Base-by-base conservation (phyloP, 2,113 vertebrate species). In the Thomomys bottae region DNA sequence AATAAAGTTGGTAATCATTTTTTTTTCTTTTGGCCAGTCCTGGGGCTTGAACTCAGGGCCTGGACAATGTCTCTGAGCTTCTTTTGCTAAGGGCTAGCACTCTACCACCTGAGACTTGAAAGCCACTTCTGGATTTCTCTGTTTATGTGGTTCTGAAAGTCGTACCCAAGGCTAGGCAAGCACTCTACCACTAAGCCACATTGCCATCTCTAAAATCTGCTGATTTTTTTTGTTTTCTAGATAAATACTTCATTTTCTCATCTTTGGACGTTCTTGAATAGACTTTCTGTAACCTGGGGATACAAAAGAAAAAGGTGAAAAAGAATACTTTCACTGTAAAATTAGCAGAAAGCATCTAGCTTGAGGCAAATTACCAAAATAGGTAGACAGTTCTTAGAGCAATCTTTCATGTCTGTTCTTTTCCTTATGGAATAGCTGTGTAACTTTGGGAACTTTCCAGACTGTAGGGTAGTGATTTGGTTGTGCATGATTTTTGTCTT, bases 281-380 rank as follows among this genome's bases (percentile, higher is more conserved):
- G 84, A 28, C 66, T 86, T 87, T 77, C 59, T 72, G 0, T 67
- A 88, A 94, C n/a, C 72, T 94, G 92, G 86, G 75, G 92, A 95
- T 89, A 80, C 66, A 1, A 2, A 18, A 63, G 68, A 30, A 64
- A 2, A 83, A 54, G 49, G 21, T 59, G 28, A 18, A 34, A 84
- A 83, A 63, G 3, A 36, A 54, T 57, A 86, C 72, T 81, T 32
- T 92, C 49, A 68, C 70, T 61, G 5, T 76, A 82, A 91, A 85
- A 18, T 45, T 91, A 70, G 49, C 38, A 81, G 57, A 94, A 81
- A 80, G 42, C 38, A 94, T 89, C 92, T 97, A 91, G 70, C 95
- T 96, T 96, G 49, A 54, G 49, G 18, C 96, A 86, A 97, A 97
- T 98, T 96, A 96, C 96, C 97, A 95, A 95, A 96, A 92, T 93